phyloP scores from a whole-genome alignment of 2,888 invertebrate species.

The Perdita meconis region DNA sequence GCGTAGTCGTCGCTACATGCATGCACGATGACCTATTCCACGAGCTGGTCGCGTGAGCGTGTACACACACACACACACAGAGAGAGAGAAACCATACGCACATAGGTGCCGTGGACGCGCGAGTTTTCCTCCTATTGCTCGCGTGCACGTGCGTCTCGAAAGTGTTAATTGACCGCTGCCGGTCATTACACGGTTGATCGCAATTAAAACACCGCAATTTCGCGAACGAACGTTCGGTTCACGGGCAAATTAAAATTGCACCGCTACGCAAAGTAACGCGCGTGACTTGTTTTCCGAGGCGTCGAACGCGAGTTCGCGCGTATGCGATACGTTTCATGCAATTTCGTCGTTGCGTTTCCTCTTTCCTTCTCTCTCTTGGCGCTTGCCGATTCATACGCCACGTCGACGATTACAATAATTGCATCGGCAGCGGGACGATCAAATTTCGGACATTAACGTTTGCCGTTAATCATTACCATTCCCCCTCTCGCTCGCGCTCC shows the following conservation, averaged over 20 bases:
- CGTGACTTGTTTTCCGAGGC: not conserved
- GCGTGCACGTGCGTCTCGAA: conserved; percentile 54
- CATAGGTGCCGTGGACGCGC: too few species aligned
- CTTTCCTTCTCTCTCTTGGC: not conserved
- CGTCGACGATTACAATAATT: conserved; percentile 27
- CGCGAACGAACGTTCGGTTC: conserved; percentile 54
- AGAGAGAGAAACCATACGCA: too few species aligned
- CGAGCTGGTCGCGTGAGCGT: not conserved
- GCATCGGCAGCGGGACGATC: conserved; percentile 26
- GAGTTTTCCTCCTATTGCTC: conserved; percentile 19
- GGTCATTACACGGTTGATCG: conserved; percentile 78
- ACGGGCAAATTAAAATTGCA: conserved; percentile 53
- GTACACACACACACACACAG: not conserved
- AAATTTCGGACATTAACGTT: conserved; percentile 48
- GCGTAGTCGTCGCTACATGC: conserved; percentile 47
- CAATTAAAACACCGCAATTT: conserved; percentile 73
- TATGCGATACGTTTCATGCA: not conserved
- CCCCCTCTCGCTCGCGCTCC: not conserved
- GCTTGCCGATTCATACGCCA: not conserved
- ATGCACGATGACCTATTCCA: conserved; percentile 12
- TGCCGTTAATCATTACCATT: conserved; percentile 53
- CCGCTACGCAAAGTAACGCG: conserved; percentile 19
- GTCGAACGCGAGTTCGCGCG: not conserved
- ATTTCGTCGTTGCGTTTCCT: not conserved
- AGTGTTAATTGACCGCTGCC: conserved; percentile 82